These are phyloP conservation scores for Chondrosia reniformis DNA, from an alignment of 37 sponge, comb jelly and placozoan species.

Conservation along the genomic window DNA sequence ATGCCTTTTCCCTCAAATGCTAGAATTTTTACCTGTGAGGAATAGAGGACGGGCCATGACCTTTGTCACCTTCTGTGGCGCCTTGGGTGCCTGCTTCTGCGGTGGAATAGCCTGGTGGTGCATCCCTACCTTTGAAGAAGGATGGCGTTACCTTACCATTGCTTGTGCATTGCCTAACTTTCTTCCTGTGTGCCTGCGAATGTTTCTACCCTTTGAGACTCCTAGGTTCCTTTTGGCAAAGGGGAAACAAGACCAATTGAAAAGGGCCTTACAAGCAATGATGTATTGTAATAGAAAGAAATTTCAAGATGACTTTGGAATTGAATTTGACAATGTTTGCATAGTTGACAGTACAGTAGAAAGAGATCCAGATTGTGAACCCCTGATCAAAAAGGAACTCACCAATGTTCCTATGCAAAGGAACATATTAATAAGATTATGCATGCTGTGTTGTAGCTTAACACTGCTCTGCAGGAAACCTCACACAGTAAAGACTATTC, in stretches of 20 bases:
- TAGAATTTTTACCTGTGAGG: conserved; percentile 46
- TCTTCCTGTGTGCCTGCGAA: not conserved
- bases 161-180: conserved; percentile 16
- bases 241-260: not conserved
- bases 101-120: conserved; percentile 63
- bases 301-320: not conserved
- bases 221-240: not conserved
- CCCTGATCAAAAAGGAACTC: not conserved
- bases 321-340: not conserved
- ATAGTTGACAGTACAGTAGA: not conserved
- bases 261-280: not conserved
- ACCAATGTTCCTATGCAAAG: not conserved
- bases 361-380: not conserved
- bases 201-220: conserved; percentile 10
- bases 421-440: no score
- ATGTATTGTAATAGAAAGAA: conserved; percentile 6
- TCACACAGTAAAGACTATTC: conserved; percentile 33
- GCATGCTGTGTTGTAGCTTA: no score
- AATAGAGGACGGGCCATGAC: conserved; percentile 33
- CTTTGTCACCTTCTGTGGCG: conserved; percentile 5
- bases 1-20: conserved; percentile 13
- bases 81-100: conserved; percentile 28
- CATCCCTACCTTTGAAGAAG: conserved; percentile 32
- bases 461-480: conserved; percentile 17
- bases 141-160: conserved; percentile 14